These are phyloP conservation scores for Glaucidium brasilianum DNA, from an alignment of 2,113 vertebrate species.

Conservation along the genomic window DNA sequence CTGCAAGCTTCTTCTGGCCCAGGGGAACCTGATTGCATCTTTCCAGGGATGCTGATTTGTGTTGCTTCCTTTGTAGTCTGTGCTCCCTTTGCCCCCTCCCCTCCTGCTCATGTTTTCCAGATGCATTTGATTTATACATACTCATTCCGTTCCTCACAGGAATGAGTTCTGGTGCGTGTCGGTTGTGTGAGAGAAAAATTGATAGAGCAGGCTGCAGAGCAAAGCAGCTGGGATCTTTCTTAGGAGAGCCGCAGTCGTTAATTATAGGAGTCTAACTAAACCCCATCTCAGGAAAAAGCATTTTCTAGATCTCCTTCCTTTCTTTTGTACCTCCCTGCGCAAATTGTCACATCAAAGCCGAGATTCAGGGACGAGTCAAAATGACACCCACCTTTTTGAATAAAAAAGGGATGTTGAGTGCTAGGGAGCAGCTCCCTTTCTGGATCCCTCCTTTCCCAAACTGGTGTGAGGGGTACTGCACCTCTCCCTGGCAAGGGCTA, in stretches of 20 bases:
- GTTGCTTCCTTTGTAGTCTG: not conserved
- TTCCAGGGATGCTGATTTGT: not conserved
- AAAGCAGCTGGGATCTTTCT: slow-evolving; percentile 61
- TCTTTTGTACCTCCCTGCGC: not conserved
- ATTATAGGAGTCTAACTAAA: slow-evolving; percentile 57
- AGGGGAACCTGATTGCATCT: not conserved
- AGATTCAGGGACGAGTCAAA: not conserved
- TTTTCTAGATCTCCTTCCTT: slow-evolving; percentile 4
- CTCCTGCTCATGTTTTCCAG: not conserved
- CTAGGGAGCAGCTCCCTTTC: not conserved
- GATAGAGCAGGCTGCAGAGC: slow-evolving; percentile 41
- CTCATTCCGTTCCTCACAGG: slow-evolving; percentile 5
- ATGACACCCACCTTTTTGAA: not conserved
- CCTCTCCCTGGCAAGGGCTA: not conserved
- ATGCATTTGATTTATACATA: slow-evolving; percentile 36
- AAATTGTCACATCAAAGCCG: slow-evolving; percentile 16
- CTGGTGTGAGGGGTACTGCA: not conserved
- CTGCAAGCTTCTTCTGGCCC: not conserved
- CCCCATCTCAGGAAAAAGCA: not conserved
- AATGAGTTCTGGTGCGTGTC: not conserved
- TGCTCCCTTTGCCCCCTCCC: not conserved
- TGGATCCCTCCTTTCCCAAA: not conserved
- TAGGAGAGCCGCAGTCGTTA: slow-evolving; percentile 36
- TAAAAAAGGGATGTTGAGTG: not conserved
- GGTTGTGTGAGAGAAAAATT: slow-evolving; percentile 41